Percentiles rank a stretch among this genome's conserved stretches.
Evolutionary conservation across 2,797 vertebrate genomes (phyloP).

Genomic region (Ctenosaura bakeri): DNA sequence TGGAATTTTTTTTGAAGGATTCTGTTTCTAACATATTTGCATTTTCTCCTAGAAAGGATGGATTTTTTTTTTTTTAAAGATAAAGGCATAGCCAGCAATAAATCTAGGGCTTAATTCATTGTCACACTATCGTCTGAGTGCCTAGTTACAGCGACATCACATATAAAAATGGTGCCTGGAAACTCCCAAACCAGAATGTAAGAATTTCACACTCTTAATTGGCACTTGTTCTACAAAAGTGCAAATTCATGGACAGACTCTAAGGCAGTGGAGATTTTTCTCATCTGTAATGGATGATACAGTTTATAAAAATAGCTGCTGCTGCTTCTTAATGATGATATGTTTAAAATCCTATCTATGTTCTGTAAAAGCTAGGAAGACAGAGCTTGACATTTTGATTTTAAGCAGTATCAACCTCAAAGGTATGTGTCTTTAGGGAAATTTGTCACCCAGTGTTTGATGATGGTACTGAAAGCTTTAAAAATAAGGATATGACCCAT

Average conservation of each 20-base stretch:
- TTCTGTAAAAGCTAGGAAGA: not conserved
- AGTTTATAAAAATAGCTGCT: not conserved
- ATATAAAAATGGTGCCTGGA: constrained; percentile 48
- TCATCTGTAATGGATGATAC: not conserved
- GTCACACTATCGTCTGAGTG: constrained; percentile 49
- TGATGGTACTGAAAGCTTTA: not conserved
- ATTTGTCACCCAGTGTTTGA: not conserved
- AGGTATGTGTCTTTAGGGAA: not conserved
- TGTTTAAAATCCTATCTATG: not conserved
- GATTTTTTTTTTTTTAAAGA: constrained; percentile 56
- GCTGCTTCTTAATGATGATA: not conserved
- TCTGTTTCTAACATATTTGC: constrained; percentile 71
- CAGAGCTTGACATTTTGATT: not conserved
- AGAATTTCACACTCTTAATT: constrained; percentile 9
- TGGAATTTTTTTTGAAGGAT: constrained; percentile 46
- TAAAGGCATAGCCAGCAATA: constrained; percentile 66
- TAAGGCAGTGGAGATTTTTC: constrained; percentile 3
- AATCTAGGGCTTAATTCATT: constrained; percentile 61
- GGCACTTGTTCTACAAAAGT: not conserved
- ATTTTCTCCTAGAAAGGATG: constrained; percentile 62
- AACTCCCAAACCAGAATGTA: constrained; percentile 30
- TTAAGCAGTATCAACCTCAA: not conserved
- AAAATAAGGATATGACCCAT: no score
- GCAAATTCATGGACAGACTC: not conserved
- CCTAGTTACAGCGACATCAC: constrained; percentile 54